These are phyloP conservation scores for Zootermopsis nevadensis DNA, from an alignment of 2,888 invertebrate genomes.

Conservation along the genomic window DNA sequence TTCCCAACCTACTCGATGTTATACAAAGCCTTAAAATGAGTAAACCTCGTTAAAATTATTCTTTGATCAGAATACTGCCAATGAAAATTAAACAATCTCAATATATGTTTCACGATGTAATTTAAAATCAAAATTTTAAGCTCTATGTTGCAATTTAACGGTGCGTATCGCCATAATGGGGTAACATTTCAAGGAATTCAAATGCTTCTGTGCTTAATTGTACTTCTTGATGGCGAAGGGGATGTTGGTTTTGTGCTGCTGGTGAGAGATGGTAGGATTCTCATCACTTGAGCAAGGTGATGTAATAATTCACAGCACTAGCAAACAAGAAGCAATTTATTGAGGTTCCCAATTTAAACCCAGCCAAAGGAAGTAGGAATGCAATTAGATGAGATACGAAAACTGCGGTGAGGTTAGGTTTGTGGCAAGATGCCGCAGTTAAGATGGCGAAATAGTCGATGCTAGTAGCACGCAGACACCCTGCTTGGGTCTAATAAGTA, in stretches of 20 bases:
- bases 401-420: neutral
- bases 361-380: conserved; percentile 18
- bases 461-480: neutral
- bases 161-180: too few relatives aligned
- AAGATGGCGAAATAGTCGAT: neutral
- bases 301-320: conserved; percentile 28
- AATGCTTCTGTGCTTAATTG: too few relatives aligned
- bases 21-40: too few relatives aligned
- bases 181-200: too few relatives aligned
- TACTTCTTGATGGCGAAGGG: neutral
- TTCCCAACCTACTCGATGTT: too few relatives aligned
- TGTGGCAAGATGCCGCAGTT: neutral
- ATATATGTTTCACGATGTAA: too few relatives aligned
- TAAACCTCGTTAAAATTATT: too few relatives aligned
- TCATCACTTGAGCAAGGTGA: conserved; percentile 20
- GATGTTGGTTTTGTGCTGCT: neutral
- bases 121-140: too few relatives aligned
- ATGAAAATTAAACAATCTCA: too few relatives aligned
- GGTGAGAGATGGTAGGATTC: conserved; percentile 13
- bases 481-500: neutral
- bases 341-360: conserved; percentile 35
- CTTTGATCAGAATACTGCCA: too few relatives aligned
- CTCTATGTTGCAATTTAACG: too few relatives aligned
- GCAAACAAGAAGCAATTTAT: conserved; percentile 41
- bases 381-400: conserved; percentile 32